These are phyloP conservation scores for Cercopithecus mona DNA, from an alignment of 2,113 vertebrate species.

Conservation along the genomic window DNA sequence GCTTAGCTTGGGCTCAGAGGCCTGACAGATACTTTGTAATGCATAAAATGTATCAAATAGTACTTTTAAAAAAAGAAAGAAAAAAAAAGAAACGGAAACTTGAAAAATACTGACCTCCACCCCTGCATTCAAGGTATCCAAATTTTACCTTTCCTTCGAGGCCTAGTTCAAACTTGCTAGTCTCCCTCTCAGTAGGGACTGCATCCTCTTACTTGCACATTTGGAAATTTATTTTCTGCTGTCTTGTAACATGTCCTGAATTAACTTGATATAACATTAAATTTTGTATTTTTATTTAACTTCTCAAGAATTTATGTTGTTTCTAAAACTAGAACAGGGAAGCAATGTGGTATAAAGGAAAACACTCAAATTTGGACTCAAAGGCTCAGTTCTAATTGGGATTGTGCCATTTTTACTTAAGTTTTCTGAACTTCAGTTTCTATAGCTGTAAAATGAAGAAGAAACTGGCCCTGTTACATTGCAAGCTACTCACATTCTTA, in stretches of 20 bases:
- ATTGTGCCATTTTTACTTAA: not conserved
- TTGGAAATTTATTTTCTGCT: not conserved
- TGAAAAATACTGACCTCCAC: not conserved
- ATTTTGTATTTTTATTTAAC: conserved; percentile 32
- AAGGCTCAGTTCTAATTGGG: not conserved
- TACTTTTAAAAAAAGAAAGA: not conserved
- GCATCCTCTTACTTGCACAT: not conserved
- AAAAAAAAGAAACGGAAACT: not conserved
- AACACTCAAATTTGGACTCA: conserved; percentile 16
- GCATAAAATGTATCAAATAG: not conserved
- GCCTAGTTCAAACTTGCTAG: not conserved
- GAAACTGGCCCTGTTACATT: not conserved
- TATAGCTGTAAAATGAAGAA: not conserved
- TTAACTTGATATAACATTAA: not conserved
- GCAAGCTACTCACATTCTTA: not conserved
- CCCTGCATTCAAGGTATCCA: not conserved
- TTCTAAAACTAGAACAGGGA: not conserved
- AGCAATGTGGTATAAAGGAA: not conserved
- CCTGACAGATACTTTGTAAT: not conserved
- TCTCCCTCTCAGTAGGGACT: not conserved
- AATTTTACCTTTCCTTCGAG: not conserved
- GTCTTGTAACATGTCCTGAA: not conserved
- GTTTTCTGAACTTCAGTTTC: not conserved
- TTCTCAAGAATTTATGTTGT: conserved; percentile 7
- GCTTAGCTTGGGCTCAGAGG: no score